Base-by-base conservation (phyloP, 2,113 vertebrate genomes). In the Boulengeromyrus knoepffleri region DNA sequence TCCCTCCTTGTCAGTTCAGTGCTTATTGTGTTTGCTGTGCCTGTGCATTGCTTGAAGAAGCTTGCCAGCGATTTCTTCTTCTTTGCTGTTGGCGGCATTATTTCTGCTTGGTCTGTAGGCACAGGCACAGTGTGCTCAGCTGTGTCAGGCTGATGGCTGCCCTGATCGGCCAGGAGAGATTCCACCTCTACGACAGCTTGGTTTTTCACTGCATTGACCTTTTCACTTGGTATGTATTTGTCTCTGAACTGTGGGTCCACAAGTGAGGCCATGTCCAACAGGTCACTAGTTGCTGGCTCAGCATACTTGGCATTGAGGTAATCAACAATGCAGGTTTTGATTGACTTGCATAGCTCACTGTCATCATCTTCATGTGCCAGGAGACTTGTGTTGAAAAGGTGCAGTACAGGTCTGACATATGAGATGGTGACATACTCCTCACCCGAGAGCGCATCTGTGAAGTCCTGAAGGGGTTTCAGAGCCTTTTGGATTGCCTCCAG, bases 21-120 rank as follows among this genome's bases (percentile, higher is more conserved):
- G 87, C 45, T 90, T 56, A 36, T 88, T 52, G 42, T 27, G 70
- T 53, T 53, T 53, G 13, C 9, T 49, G 47, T 49, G 47, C 47
- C 50, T 58, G 91, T 90, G 85, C 88, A 89, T 47, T 89, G 87
- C 89, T 90, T 85, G 84, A 90, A 92, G 77, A 92, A 92, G 89
- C 90, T 88, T 84, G 88, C 88, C 52, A 90, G 90, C 89, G 90
- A 53, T 53, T 52, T 52, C 50, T 53, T 91, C 86, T 86, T 77
- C 45, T 90, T 90, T n/a, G 53, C 66, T 88, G 88, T 80, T 36
- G 88, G 90, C 83, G 70, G 46, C 62, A 88, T 21, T 87, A 47
- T 52, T 90, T 47, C 89, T 87, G 85, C 83, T 87, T 84, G 62
- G 83, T 90, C 83, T 53, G 74, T 42, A 46, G 89, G 84, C 46